Conservation (phyloP, 1,140 invertebrate genomes). For the Diabrotica virgifera region DNA sequence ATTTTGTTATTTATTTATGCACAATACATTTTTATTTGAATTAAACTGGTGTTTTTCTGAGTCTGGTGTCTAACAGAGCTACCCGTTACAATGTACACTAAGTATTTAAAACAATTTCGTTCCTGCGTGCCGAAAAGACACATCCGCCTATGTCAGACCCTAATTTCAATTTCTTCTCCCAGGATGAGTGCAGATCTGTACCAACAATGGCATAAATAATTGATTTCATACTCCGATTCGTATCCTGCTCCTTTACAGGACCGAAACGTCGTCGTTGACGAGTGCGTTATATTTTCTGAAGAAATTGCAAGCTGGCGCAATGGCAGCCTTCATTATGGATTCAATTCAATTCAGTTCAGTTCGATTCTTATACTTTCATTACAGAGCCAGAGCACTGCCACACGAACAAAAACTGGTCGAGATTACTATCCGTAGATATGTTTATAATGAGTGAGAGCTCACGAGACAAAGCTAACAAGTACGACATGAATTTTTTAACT, state of each 20-base stretch:
- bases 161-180: not conserved
- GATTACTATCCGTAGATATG: no score
- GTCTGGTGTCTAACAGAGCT: no score
- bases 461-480: no score
- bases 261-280: not conserved
- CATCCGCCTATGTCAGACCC: not conserved
- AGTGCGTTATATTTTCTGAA: not conserved
- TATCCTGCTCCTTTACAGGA: not conserved
- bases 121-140: not conserved
- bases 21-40: no score
- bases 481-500: no score
- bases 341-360: not conserved
- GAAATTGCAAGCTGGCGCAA: not conserved
- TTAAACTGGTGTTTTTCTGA: no score
- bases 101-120: no score
- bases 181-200: not conserved
- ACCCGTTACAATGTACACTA: no score
- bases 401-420: no score
- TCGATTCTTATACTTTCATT: not conserved
- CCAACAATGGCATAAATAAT: conserved; percentile 1
- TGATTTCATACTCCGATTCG: not conserved
- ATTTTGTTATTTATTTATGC: no score
- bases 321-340: not conserved
- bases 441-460: no score
- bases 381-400: not conserved